Percentiles rank a stretch among this genome's conserved stretches.
phyloP scores from a whole-genome alignment of 2,113 vertebrate species.

The Aspiorhynchus laticeps region DNA sequence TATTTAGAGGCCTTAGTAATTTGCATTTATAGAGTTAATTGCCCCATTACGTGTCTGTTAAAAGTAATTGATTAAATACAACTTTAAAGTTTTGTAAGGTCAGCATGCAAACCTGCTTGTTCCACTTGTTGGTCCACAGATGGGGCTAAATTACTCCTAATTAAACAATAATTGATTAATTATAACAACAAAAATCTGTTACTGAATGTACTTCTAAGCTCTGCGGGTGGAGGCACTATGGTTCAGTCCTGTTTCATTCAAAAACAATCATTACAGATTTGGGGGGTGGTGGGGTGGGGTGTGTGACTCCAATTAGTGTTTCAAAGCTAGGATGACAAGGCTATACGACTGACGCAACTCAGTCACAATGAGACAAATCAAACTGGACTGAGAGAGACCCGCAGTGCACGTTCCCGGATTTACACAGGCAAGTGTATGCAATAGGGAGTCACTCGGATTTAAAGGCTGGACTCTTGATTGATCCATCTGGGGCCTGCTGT shows the following conservation, averaged over 20 bases:
- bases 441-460: conserved; percentile 31
- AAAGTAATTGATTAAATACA: neutral
- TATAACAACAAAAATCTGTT: neutral
- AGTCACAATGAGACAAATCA: conserved; percentile 26
- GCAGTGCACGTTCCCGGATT: neutral
- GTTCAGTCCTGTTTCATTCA: neutral
- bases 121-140: neutral
- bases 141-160: conserved; percentile 16
- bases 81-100: neutral
- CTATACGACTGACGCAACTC: neutral
- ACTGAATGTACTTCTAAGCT: neutral
- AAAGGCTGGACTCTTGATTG: conserved; percentile 16
- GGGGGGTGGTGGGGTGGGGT: neutral
- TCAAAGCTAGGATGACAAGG: neutral
- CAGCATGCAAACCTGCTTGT: neutral
- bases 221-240: neutral
- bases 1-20: neutral
- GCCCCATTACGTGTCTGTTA: neutral
- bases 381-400: conserved; percentile 25
- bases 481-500: conserved; percentile 17
- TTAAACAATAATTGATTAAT: neutral
- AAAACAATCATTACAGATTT: neutral
- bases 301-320: neutral
- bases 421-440: conserved; percentile 30
- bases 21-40: neutral